A percentile compares a stretch with the other conserved stretches of the same genome.
Conservation (phyloP, 2,113 vertebrate species). For the Melanerpes aurifrons region DNA sequence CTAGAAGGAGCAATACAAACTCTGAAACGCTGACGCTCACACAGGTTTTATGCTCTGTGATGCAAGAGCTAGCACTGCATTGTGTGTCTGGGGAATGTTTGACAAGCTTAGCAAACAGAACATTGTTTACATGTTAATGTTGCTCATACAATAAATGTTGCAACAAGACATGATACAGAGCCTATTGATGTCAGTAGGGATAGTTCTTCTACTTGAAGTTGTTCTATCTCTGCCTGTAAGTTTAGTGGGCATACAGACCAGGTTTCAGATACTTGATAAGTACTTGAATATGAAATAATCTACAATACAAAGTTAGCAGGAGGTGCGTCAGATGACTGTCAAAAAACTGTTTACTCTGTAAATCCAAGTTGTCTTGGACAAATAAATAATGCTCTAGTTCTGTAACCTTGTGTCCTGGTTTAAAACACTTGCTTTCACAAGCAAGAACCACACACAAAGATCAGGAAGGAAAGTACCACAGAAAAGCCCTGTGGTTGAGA, state of each 20-base stretch:
- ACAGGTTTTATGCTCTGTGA: not conserved
- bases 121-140: not conserved
- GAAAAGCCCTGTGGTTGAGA: too few species aligned
- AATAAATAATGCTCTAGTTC: not conserved
- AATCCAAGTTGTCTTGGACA: not conserved
- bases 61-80: accelerated
- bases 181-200: not conserved
- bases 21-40: not conserved
- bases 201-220: not conserved
- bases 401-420: not conserved
- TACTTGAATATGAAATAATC: not conserved
- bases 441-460: too few species aligned
- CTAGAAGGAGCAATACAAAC: not conserved
- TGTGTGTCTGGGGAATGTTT: not conserved
- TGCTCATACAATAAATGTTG: not conserved
- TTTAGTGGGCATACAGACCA: not conserved
- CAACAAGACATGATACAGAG: not conserved
- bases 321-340: not conserved
- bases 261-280: not conserved
- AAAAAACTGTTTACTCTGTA: not conserved
- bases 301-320: not conserved
- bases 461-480: too few species aligned
- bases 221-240: not conserved
- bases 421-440: too few species aligned
- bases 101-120: not conserved